Percentiles rank a stretch among this genome's conserved stretches.
Conservation (phyloP, 2,888 invertebrate genomes). For the Drosophila pseudotakahashii region DNA sequence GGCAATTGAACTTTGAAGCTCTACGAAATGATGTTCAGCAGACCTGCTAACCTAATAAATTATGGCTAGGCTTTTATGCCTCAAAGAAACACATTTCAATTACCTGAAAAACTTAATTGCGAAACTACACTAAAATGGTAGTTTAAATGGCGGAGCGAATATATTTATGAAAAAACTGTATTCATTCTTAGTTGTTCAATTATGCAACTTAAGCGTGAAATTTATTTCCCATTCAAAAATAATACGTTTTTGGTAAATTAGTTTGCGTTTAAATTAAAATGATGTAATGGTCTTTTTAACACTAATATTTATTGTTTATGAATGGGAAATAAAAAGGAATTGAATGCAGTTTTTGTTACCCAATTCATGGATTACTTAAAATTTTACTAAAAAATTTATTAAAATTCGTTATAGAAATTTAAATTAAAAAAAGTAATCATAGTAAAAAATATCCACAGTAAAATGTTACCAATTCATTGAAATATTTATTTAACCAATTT, state of each 20-base stretch:
- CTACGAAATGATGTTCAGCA: conserved; percentile 4
- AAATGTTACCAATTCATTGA: too few species aligned
- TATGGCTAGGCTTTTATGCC: neutral
- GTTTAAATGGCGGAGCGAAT: neutral
- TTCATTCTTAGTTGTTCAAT: neutral
- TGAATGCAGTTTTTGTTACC: too few species aligned
- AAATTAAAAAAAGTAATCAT: too few species aligned
- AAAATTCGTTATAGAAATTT: too few species aligned
- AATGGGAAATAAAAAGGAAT: too few species aligned
- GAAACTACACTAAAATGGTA: conserved; percentile 4
- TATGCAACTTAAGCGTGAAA: neutral
- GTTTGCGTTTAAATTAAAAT: neutral
- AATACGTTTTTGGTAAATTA: too few species aligned
- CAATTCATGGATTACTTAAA: too few species aligned
- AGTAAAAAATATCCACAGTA: too few species aligned
- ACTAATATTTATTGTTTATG: too few species aligned
- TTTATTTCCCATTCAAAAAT: neutral
- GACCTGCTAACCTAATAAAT: conserved; percentile 20
- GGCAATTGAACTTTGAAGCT: conserved; percentile 26
- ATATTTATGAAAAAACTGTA: conserved; percentile 5
- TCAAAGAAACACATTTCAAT: conserved; percentile 18
- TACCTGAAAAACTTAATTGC: conserved; percentile 15
- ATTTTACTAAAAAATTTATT: too few species aligned
- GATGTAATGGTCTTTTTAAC: neutral
- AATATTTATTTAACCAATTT: too few species aligned